Conservation (phyloP, 2,797 vertebrate genomes). For the Circus cinereus region DNA sequence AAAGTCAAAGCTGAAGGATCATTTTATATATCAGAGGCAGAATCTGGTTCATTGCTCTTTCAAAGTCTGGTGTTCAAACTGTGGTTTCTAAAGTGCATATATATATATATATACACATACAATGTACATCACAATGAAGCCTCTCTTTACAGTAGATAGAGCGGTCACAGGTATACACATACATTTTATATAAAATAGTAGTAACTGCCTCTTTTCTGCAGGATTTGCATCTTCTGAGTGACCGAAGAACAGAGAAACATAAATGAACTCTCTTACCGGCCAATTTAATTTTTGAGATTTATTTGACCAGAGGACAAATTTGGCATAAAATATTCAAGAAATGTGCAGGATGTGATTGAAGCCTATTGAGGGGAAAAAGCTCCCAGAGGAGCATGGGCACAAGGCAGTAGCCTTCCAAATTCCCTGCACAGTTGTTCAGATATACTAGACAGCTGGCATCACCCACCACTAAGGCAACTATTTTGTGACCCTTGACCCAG, state of each 20-base stretch:
- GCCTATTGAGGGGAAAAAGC: not conserved
- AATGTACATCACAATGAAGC: not conserved
- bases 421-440: not conserved
- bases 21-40: not conserved
- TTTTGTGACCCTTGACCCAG: not conserved
- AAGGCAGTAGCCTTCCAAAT: not conserved
- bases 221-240: not conserved
- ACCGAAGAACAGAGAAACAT: not conserved
- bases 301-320: not conserved
- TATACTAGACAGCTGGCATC: not conserved
- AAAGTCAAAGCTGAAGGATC: not conserved
- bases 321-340: not conserved
- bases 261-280: not conserved
- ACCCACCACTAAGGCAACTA: not conserved
- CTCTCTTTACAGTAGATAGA: not conserved
- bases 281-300: not conserved
- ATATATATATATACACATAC: not conserved
- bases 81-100: not conserved
- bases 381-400: not conserved
- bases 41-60: not conserved
- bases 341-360: rapidly evolving
- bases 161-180: not conserved
- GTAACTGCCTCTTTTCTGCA: not conserved
- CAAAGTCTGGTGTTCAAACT: not conserved
- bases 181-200: not conserved